phyloP scores from a whole-genome alignment of 2,888 invertebrate genomes.

The Drosophila parthenogenetica region DNA sequence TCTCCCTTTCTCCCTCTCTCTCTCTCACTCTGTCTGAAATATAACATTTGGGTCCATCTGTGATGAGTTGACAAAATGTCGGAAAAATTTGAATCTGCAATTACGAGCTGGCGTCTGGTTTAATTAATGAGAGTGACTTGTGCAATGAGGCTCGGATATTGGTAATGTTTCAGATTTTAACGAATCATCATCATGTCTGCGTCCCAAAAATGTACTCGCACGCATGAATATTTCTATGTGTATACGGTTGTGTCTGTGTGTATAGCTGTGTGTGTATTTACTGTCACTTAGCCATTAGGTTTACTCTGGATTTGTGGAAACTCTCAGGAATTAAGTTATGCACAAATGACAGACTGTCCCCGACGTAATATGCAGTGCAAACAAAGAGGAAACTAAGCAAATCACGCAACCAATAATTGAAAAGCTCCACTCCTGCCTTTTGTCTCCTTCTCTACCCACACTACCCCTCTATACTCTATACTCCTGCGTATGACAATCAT shows the following conservation, averaged over 20 bases:
- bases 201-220: neutral
- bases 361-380: constrained; percentile 45
- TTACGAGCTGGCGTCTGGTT: constrained; percentile 40
- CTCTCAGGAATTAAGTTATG: constrained; percentile 21
- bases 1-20: no score
- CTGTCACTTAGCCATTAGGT: constrained; percentile 58
- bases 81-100: constrained; percentile 48
- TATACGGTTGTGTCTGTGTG: constrained; percentile 5
- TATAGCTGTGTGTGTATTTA: constrained; percentile 34
- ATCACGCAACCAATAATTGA: constrained; percentile 75
- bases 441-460: neutral
- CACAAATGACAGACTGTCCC: constrained; percentile 64
- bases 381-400: constrained; percentile 58
- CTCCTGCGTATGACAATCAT: constrained; percentile 72
- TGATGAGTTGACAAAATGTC: constrained; percentile 49
- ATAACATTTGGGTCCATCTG: constrained; percentile 27
- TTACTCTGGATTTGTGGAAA: constrained; percentile 3
- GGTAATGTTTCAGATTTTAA: constrained; percentile 38
- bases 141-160: constrained; percentile 40
- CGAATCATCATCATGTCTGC: constrained; percentile 50
- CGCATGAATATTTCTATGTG: neutral
- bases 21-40: neutral
- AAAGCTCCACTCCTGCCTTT: constrained; percentile 41
- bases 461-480: constrained; percentile 12
- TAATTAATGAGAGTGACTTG: constrained; percentile 62